These are phyloP conservation scores for Hypomecis punctinalis DNA, from an alignment of 2,888 invertebrate species.

Conservation along the genomic window DNA sequence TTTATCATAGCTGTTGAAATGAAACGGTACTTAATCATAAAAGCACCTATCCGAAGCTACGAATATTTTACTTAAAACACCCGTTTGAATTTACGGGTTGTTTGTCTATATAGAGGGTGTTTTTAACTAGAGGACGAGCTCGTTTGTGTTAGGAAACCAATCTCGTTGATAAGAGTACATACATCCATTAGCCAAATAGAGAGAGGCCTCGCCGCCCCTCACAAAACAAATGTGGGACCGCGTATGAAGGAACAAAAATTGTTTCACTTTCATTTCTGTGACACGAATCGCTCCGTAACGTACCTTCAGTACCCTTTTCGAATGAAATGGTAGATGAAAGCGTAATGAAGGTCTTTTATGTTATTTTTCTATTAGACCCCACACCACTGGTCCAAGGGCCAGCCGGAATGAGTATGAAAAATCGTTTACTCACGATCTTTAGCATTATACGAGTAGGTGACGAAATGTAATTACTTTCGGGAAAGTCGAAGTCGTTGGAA, in stretches of 20 bases:
- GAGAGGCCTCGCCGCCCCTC: conserved; percentile 55
- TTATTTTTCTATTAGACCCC: conserved; percentile 38
- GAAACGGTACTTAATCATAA: conserved; percentile 43
- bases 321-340: conserved; percentile 49
- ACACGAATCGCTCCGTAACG: conserved; percentile 44
- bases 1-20: conserved; percentile 42
- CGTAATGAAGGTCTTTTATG: conserved; percentile 47
- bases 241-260: conserved; percentile 57
- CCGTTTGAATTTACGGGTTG: conserved; percentile 52
- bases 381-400: conserved; percentile 21
- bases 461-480: no score
- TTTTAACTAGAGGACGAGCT: conserved; percentile 60
- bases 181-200: conserved; percentile 73
- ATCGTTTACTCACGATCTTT: conserved; percentile 13
- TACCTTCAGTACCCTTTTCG: conserved; percentile 46
- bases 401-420: conserved; percentile 17
- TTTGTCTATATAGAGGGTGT: conserved; percentile 46
- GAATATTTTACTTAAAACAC: conserved; percentile 53
- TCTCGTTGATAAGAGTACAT: conserved; percentile 61
- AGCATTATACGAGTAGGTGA: neutral
- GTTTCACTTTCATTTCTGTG: conserved; percentile 56
- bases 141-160: conserved; percentile 66
- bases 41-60: conserved; percentile 46
- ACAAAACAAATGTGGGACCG: conserved; percentile 59
- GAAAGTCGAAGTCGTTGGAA: no score